Evolutionary conservation across 2,888 invertebrate genomes (phyloP), one percentile per base, ranked within the genome.

Genomic region (Gymnocheta viridis): DNA sequence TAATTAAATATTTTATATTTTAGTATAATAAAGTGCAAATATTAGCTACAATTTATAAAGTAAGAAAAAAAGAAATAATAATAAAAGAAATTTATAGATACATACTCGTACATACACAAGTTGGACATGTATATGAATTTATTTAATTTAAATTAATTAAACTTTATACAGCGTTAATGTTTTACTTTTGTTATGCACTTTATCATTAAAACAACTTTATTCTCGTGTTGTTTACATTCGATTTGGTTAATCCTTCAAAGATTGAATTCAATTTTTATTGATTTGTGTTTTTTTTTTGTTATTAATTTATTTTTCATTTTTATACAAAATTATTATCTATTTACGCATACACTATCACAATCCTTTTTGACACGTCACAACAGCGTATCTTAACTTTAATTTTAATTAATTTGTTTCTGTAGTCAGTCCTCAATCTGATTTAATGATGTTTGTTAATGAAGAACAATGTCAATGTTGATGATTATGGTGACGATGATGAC

Each of bases 291-390:
- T 86, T 84, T 85, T 64, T 81, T 85, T 83, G 35, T 35, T 10
- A 67, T 67, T 66, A 60, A 47, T 49, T 19, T 82, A n/a, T 44
- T 35, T 69, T 73, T 78, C 64, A 51, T 66, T 79, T 83, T 87
- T 87, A 82, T 86, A 86, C 78, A 86, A 82, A 87, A 87, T 89
- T 91, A 89, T 90, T 89, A 90, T 90, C 90, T 88, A 79, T 86
- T 87, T 85, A 85, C 84, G 88, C 90, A 91, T 90, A 90, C 91
- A 91, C 91, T 91, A 91, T 91, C 92, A 91, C 91, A 90, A 87
- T 88, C 88, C 86, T 85, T 82, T n/a, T 86, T 86, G 73, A 81
- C 32, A 84, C 84, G 84, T 73, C 60, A 62, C 58, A 56, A 47
- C 29, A 49, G 81, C 77, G 73, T 69, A 49, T 78, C 73, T 73